Percentiles rank a stretch among this genome's conserved stretches.
phyloP scores from a whole-genome alignment of 2,113 vertebrate species.

The Electrona antarctica region DNA sequence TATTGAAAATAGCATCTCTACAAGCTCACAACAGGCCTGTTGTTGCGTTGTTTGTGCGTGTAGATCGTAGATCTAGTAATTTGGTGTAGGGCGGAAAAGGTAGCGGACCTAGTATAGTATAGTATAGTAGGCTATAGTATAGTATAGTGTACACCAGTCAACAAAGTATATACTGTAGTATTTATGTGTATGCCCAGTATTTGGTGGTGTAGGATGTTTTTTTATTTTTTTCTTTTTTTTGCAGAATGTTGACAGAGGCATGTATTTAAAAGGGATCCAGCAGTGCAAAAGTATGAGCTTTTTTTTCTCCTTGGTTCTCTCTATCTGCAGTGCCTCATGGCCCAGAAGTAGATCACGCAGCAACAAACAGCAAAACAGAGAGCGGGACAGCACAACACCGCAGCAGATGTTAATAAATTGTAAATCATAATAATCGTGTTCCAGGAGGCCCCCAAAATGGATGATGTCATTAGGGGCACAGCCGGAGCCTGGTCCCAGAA shows the following conservation, averaged over 20 bases:
- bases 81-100: too few species aligned
- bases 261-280: constrained; percentile 35
- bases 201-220: too few species aligned
- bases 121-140: too few species aligned
- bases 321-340: constrained; percentile 36
- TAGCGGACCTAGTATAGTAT: too few species aligned
- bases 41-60: too few species aligned
- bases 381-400: constrained; percentile 69
- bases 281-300: constrained; percentile 10
- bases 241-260: constrained; percentile 14
- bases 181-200: too few species aligned
- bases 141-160: too few species aligned
- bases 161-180: too few species aligned
- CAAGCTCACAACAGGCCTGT: too few species aligned
- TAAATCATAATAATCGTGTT: constrained; percentile 76
- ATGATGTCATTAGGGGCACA: constrained; percentile 75
- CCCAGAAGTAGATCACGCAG: constrained; percentile 55
- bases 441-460: constrained; percentile 69
- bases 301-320: constrained; percentile 31
- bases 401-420: constrained; percentile 76
- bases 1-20: too few species aligned
- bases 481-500: constrained; percentile 67
- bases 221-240: neutral
- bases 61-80: too few species aligned
- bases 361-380: constrained; percentile 49